Evolutionary conservation across 2,797 vertebrate species (phyloP).

Genomic region (Oryzias dopingdopingensis): DNA sequence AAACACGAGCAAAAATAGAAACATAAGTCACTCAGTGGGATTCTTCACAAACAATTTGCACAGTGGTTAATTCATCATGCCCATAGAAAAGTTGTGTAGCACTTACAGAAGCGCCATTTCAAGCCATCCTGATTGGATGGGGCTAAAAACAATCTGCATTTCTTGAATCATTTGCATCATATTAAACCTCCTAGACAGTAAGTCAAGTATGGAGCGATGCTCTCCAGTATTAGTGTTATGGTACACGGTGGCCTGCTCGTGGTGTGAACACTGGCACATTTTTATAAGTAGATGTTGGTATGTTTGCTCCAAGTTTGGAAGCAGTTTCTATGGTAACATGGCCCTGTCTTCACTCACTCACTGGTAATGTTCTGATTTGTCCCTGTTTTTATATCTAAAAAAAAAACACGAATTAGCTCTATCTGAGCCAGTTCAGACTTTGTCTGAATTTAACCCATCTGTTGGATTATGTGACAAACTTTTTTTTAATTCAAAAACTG

Average conservation of each 20-base stretch:
- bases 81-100: slow-evolving; percentile 28
- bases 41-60: slow-evolving; percentile 32
- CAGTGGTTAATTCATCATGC: slow-evolving; percentile 43
- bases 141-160: slow-evolving; percentile 31
- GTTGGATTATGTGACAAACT: too few species aligned
- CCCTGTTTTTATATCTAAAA: slow-evolving; percentile 37
- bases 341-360: slow-evolving; percentile 50
- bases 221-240: slow-evolving; percentile 62
- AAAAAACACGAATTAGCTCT: slow-evolving; percentile 19
- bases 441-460: slow-evolving; percentile 9
- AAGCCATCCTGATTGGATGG: slow-evolving; percentile 23
- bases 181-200: slow-evolving; percentile 53
- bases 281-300: slow-evolving; percentile 71
- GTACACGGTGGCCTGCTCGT: slow-evolving; percentile 68
- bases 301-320: slow-evolving; percentile 75
- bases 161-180: slow-evolving; percentile 53
- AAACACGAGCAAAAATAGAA: slow-evolving; percentile 32
- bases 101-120: slow-evolving; percentile 24
- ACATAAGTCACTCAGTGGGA: slow-evolving; percentile 29
- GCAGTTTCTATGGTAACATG: slow-evolving; percentile 80
- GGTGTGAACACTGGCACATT: slow-evolving; percentile 78
- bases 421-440: slow-evolving; percentile 29
- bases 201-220: slow-evolving; percentile 52
- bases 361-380: slow-evolving; percentile 63
- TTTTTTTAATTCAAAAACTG: too few species aligned